Conservation (phyloP, 1,140 invertebrate species). For the Zaprionus taronus region DNA sequence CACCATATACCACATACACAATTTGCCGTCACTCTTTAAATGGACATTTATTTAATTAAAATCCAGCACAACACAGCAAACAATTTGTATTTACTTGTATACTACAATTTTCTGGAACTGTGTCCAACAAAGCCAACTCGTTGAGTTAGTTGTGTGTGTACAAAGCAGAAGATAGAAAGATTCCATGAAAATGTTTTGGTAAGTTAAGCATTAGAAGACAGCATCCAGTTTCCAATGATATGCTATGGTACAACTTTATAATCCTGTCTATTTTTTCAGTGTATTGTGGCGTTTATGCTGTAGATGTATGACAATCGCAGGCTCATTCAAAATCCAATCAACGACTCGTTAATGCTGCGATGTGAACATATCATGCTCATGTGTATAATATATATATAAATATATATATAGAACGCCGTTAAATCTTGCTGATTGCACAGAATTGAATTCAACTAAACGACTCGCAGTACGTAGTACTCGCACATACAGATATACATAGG, state of each 20-base stretch:
- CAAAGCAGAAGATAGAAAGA: no score
- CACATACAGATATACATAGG: slow-evolving; percentile 37
- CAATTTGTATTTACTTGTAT: neutral
- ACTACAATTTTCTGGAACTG: neutral
- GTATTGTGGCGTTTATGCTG: slow-evolving; percentile 10
- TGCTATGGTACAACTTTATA: neutral
- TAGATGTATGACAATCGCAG: slow-evolving; percentile 28
- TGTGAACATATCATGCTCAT: slow-evolving; percentile 23
- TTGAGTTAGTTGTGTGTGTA: neutral
- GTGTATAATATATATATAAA: slow-evolving; percentile 11
- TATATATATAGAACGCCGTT: slow-evolving; percentile 50
- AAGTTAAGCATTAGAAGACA: neutral
- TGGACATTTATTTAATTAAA: slow-evolving; percentile 39
- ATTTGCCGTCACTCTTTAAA: slow-evolving; percentile 7
- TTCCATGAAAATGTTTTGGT: no score
- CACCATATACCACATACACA: neutral
- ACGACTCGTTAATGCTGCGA: slow-evolving; percentile 58
- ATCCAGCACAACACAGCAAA: neutral
- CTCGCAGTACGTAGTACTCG: slow-evolving; percentile 17
- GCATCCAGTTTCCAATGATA: no score
- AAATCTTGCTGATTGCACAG: slow-evolving; percentile 53
- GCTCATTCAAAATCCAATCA: slow-evolving; percentile 53
- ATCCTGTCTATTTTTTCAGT: slow-evolving; percentile 9
- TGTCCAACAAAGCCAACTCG: neutral
- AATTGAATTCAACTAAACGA: slow-evolving; percentile 69